Evolutionary conservation across 1,140 invertebrate species (phyloP).

Genomic region (Tetragnatha versicolor): DNA sequence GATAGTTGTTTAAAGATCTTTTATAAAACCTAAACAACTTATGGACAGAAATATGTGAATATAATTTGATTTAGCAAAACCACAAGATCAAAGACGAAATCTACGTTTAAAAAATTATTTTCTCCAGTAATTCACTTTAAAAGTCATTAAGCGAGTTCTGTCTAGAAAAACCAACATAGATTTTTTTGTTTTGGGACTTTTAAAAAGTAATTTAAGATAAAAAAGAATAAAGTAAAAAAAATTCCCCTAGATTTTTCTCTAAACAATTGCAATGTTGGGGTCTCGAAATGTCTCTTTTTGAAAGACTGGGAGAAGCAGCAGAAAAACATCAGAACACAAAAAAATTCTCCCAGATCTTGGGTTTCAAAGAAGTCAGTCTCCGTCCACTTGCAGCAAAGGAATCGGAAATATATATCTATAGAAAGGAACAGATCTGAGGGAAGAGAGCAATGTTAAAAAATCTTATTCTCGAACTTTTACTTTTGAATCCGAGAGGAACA

Average conservation of each 20-base stretch:
- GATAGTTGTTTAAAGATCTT: too few relatives aligned
- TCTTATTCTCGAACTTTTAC: background rate
- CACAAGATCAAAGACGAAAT: too few relatives aligned
- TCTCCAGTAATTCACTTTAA: too few relatives aligned
- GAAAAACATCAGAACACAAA: slow-evolving; percentile 5
- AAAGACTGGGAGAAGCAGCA: slow-evolving; percentile 6
- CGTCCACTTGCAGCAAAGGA: slow-evolving; percentile 1
- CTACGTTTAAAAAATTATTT: too few relatives aligned
- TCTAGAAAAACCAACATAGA: too few relatives aligned
- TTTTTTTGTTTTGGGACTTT: too few relatives aligned
- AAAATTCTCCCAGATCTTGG: background rate
- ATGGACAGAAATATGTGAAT: too few relatives aligned
- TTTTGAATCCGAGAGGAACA: background rate
- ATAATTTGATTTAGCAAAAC: too few relatives aligned
- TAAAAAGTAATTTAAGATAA: background rate
- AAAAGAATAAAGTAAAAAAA: background rate
- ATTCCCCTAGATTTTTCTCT: background rate
- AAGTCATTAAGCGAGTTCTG: too few relatives aligned
- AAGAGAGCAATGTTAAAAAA: background rate
- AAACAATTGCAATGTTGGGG: slow-evolving; percentile 17
- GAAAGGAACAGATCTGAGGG: background rate
- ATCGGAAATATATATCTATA: background rate
- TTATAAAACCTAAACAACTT: too few relatives aligned
- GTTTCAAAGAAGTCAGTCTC: slow-evolving; percentile 17
- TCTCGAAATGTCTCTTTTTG: slow-evolving; percentile 44